Evolutionary conservation across 1,140 invertebrate species (phyloP), one percentile per base, ranked within the genome.

Genomic region (Anadara kagoshimensis): DNA sequence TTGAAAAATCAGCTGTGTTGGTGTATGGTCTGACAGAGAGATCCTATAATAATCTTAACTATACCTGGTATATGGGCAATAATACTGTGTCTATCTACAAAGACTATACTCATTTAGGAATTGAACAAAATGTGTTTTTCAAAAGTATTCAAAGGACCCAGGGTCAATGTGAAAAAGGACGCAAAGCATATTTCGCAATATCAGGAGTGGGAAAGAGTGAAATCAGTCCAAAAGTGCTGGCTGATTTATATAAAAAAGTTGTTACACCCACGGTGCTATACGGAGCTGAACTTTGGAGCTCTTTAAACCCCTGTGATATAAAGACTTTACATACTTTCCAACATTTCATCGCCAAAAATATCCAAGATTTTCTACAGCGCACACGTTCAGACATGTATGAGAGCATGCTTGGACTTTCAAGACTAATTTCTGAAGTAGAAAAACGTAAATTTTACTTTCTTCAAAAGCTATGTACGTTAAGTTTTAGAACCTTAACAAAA

Each of bases 381-480:
- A 62, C 16, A 20, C 59, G 59, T 20, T 62, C 59, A 45, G 43
- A 62, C 22, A 62, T 62, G n/a, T 45, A 41, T 14, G 59, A 62
- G 44, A 62, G 24, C 7, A 44, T 62, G 20, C 44, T 62, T 5
- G 16, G 29, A 4, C 22, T 62, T 44, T 8, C 12, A 11, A 22
- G 44, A 24, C 18, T 62, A 20, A 14, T 20, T 62, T 18, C 20
- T 7, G 43, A 16, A 1, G 41, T 62, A 8, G 59, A 62, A 4
- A 62, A 47, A 22, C 16, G 20, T 4, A 62, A 62, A 62, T 41
- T 62, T 22, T 29, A 44, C 11, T 62, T 62, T 22, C 20, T 62
- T 5, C 41, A 29, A 62, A 62, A 62, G 44, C n/a, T 62, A 5
- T 62, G 59, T 62, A 20, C 22, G 8, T 20, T 44, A 10, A 41